Conservation (phyloP, 2,888 invertebrate species). For the Thymelicus sylvestris region DNA sequence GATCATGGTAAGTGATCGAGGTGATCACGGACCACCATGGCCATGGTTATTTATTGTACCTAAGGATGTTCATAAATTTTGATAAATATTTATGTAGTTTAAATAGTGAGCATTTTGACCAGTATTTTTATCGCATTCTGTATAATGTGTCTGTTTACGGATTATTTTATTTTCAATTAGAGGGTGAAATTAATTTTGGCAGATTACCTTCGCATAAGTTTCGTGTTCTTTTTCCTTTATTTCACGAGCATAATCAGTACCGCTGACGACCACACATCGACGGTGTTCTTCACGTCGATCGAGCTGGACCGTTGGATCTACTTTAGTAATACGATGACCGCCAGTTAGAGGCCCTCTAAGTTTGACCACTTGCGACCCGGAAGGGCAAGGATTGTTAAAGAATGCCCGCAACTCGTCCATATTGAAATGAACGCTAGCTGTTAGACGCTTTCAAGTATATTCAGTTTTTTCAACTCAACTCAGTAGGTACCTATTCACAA, state of each 20-base stretch:
- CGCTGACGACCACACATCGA: conserved; percentile 57
- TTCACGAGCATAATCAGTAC: conserved; percentile 69
- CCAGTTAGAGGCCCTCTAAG: conserved; percentile 68
- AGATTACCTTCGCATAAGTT: conserved; percentile 63
- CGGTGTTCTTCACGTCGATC: conserved; percentile 67
- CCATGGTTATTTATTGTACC: too few relatives aligned
- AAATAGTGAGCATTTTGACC: too few relatives aligned
- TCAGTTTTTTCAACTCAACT: too few relatives aligned
- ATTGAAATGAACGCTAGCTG: conserved; percentile 4
- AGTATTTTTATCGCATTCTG: too few relatives aligned
- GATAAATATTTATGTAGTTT: too few relatives aligned
- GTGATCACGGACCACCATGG: too few relatives aligned
- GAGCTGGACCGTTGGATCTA: conserved; percentile 57
- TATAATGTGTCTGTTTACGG: too few relatives aligned
- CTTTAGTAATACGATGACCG: conserved; percentile 63
- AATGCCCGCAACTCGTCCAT: conserved; percentile 74
- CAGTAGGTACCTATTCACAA: too few relatives aligned
- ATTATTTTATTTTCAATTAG: too few relatives aligned
- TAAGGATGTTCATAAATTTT: too few relatives aligned
- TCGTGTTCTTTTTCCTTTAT: conserved; percentile 63
- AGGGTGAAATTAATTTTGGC: background rate
- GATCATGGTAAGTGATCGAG: too few relatives aligned
- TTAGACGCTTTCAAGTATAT: too few relatives aligned
- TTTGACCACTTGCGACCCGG: conserved; percentile 57
- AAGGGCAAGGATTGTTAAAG: conserved; percentile 65